Conservation (phyloP, 2,113 vertebrate genomes). For the Sphyrna mokarran region DNA sequence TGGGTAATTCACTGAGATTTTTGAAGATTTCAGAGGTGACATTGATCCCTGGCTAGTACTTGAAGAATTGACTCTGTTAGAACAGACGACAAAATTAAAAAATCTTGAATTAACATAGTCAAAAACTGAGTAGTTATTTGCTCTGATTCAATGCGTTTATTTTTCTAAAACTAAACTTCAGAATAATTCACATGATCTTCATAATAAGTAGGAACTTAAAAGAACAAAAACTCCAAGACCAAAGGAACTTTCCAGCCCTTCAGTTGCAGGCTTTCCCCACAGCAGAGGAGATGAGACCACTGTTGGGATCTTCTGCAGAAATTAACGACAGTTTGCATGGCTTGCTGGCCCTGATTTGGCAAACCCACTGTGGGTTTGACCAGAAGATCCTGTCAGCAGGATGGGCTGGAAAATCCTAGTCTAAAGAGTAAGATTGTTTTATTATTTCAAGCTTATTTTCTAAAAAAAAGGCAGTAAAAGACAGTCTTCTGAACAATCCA, state of each 20-base stretch:
- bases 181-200: neutral
- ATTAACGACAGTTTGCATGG: too few species aligned
- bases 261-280: too few species aligned
- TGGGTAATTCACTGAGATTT: slow-evolving; percentile 61
- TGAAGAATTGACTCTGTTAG: slow-evolving; percentile 60
- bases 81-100: slow-evolving; percentile 19
- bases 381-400: too few species aligned
- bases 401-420: too few species aligned
- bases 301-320: too few species aligned
- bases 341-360: too few species aligned
- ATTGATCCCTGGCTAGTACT: slow-evolving; percentile 52
- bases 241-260: too few species aligned
- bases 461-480: neutral
- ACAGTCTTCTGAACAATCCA: neutral
- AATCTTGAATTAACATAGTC: neutral
- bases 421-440: neutral
- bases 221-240: too few species aligned
- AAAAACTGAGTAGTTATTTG: slow-evolving; percentile 37
- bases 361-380: too few species aligned
- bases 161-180: neutral
- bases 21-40: slow-evolving; percentile 71
- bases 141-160: neutral
- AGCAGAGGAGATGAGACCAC: too few species aligned
- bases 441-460: neutral
- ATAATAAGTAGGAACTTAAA: too few species aligned